These are phyloP conservation scores for Chrysopilus asiliformis DNA, from an alignment of 2,888 invertebrate genomes.

Conservation along the genomic window DNA sequence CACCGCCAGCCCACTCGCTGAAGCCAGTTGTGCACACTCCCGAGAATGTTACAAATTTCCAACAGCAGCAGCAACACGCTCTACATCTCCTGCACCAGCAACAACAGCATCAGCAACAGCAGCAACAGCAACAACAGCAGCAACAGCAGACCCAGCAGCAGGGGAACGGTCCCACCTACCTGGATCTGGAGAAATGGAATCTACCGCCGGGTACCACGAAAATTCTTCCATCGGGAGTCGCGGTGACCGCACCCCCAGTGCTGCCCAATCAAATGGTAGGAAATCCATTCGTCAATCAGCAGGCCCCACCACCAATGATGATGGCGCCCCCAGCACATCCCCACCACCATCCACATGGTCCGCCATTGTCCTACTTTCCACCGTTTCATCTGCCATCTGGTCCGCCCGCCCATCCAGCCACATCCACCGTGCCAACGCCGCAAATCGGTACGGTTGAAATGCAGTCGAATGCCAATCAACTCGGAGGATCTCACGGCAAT, in stretches of 20 bases:
- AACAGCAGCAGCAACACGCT: slow-evolving; percentile 4
- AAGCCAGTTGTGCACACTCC: slow-evolving; percentile 34
- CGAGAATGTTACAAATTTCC: slow-evolving; percentile 1
- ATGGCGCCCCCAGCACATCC: slow-evolving; percentile 45
- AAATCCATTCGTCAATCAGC: slow-evolving; percentile 9
- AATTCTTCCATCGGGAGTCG: not conserved
- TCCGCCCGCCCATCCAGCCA: not conserved
- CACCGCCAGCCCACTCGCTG: slow-evolving; percentile 60
- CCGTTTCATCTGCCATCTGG: too few relatives aligned
- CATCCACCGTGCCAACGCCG: not conserved
- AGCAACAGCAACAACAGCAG: slow-evolving; percentile 29
- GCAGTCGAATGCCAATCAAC: not conserved
- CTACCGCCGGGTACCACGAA: slow-evolving; percentile 35
- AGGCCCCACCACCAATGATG: slow-evolving; percentile 18
- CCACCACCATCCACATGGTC: slow-evolving; percentile 40
- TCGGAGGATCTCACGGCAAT: too few relatives aligned
- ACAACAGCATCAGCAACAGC: slow-evolving; percentile 7
- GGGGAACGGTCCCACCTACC: slow-evolving; percentile 56
- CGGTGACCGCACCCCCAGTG: not conserved
- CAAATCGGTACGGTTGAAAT: not conserved
- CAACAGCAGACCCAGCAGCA: slow-evolving; percentile 23
- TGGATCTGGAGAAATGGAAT: slow-evolving; percentile 73
- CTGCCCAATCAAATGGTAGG: not conserved
- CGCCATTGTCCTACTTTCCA: not conserved
- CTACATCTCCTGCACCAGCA: too few relatives aligned